Percentiles rank a stretch among this genome's conserved stretches.
phyloP scores from a whole-genome alignment of 2,797 vertebrate genomes.

The Poecilia velifera region DNA sequence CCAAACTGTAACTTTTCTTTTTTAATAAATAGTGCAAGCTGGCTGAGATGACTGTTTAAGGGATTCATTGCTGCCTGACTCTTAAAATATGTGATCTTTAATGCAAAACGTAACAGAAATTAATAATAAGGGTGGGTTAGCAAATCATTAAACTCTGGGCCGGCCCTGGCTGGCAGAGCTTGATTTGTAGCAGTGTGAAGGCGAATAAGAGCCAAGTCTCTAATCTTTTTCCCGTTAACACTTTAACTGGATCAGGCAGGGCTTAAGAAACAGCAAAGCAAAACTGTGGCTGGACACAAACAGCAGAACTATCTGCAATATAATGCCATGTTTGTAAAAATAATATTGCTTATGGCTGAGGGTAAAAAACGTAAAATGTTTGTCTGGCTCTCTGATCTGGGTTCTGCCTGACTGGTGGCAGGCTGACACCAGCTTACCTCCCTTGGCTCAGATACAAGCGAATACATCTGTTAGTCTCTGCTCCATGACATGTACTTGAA shows the following conservation, averaged over 20 bases:
- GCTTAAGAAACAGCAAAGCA: slow-evolving; percentile 42
- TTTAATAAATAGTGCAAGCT: background rate
- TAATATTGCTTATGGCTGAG: background rate
- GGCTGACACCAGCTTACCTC: slow-evolving; percentile 11
- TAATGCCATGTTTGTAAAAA: background rate
- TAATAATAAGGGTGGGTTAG: background rate
- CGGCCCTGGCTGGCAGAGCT: background rate
- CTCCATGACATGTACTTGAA: slow-evolving; percentile 1
- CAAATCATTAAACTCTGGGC: background rate
- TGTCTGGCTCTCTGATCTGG: slow-evolving; percentile 30
- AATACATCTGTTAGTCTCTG: slow-evolving; percentile 21
- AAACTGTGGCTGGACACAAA: background rate
- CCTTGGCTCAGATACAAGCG: slow-evolving; percentile 26
- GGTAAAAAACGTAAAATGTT: slow-evolving; percentile 7
- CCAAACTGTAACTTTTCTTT: background rate
- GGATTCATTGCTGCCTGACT: background rate
- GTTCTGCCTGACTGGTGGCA: slow-evolving; percentile 23
- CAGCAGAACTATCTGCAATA: background rate
- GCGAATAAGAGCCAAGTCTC: slow-evolving; percentile 26
- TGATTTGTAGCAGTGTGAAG: slow-evolving; percentile 35
- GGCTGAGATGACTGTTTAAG: background rate
- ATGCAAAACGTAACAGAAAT: background rate
- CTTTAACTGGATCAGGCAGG: slow-evolving; percentile 76
- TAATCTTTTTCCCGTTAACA: slow-evolving; percentile 66
- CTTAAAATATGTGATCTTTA: background rate